phyloP scores from a whole-genome alignment of 2,113 vertebrate genomes.

The Zosterops lateralis region DNA sequence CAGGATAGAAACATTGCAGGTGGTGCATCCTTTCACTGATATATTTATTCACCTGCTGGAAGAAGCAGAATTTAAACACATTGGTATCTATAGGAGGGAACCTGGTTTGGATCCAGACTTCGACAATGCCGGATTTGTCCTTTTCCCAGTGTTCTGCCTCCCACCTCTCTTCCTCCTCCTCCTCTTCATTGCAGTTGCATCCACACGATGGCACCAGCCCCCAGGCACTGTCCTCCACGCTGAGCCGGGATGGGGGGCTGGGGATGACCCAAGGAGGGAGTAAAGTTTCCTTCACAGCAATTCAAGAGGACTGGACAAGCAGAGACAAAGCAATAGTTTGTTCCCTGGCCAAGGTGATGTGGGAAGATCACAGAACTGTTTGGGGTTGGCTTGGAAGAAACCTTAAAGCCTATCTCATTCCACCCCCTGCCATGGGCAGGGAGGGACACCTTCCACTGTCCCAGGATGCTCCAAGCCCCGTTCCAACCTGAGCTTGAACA shows the following conservation, averaged over 20 bases:
- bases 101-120: background rate
- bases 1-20: background rate
- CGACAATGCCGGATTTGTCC: background rate
- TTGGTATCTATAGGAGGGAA: background rate
- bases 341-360: background rate
- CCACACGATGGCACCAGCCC: slow-evolving; percentile 44
- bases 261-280: background rate
- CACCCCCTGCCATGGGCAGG: background rate
- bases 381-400: no score
- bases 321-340: background rate
- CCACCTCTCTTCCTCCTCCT: background rate
- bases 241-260: background rate
- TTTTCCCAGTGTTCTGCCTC: background rate
- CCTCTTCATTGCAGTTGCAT: background rate
- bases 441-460: background rate
- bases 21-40: background rate
- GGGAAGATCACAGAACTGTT: background rate
- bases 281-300: background rate
- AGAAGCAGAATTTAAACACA: background rate
- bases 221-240: background rate
- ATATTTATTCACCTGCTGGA: background rate
- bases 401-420: background rate
- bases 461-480: fast-evolving
- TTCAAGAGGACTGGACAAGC: background rate
- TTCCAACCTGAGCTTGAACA: background rate